Percentiles rank a stretch among this genome's conserved stretches.
Conservation (phyloP, 2,113 vertebrate genomes). For the Laticauda laticaudata region DNA sequence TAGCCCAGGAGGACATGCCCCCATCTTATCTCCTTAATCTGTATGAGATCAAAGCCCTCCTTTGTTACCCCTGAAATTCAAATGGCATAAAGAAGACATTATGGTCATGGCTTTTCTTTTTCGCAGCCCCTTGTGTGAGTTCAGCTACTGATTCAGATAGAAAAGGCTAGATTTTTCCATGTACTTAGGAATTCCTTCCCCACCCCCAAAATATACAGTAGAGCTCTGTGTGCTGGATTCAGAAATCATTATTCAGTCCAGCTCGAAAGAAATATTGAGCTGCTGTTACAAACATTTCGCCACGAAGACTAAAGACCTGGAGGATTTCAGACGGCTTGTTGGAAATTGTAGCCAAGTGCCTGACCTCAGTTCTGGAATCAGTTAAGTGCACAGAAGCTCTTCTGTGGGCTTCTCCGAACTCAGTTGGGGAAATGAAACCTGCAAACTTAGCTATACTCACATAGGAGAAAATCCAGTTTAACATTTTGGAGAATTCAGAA, state of each 20-base stretch:
- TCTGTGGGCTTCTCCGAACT: background rate
- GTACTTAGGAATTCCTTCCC: background rate
- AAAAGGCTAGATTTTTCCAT: slow-evolving; percentile 3
- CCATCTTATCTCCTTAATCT: background rate
- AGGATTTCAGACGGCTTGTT: slow-evolving; percentile 18
- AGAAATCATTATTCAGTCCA: slow-evolving; percentile 21
- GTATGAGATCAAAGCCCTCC: background rate
- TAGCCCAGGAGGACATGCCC: background rate
- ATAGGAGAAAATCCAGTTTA: background rate
- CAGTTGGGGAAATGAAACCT: background rate
- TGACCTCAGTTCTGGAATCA: slow-evolving; percentile 20
- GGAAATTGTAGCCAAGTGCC: slow-evolving; percentile 22
- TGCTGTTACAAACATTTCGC: slow-evolving; percentile 25
- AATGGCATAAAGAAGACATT: background rate
- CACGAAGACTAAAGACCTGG: slow-evolving; percentile 8
- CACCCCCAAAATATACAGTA: slow-evolving; percentile 10
- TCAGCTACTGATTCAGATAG: background rate
- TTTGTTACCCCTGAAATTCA: background rate
- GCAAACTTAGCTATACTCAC: background rate
- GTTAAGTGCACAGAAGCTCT: background rate
- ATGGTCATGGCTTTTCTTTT: background rate
- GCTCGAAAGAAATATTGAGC: slow-evolving; percentile 27
- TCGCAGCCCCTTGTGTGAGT: background rate
- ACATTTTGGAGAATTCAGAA: background rate
- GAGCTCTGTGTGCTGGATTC: slow-evolving; percentile 24